Conservation (phyloP, 2,888 invertebrate genomes). For the Drosophila stalkeri region DNA sequence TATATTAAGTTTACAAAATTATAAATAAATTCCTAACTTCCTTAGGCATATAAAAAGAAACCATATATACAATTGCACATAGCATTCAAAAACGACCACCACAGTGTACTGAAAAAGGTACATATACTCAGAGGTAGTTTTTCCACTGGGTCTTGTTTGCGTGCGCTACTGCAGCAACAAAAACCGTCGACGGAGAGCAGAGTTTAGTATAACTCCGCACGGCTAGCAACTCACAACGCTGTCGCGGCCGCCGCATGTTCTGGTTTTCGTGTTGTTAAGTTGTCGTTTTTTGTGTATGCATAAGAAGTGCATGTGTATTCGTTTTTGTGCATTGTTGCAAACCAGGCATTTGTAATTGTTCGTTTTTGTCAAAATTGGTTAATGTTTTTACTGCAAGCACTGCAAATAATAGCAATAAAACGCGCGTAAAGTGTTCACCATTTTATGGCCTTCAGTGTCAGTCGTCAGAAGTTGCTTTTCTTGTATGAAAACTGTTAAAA, state of each 20-base stretch:
- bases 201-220: constrained; percentile 76
- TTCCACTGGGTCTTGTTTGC: constrained; percentile 61
- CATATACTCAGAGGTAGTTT: constrained; percentile 20
- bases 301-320: constrained; percentile 59
- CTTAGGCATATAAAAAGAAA: neutral
- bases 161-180: constrained; percentile 58
- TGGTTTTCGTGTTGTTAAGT: constrained; percentile 65
- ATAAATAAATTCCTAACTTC: neutral
- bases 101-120: constrained; percentile 1
- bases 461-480: constrained; percentile 43
- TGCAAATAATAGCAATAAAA: constrained; percentile 34
- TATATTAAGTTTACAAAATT: neutral
- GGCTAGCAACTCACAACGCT: constrained; percentile 66
- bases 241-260: constrained; percentile 61
- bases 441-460: constrained; percentile 42
- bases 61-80: neutral
- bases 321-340: constrained; percentile 54
- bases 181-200: constrained; percentile 65
- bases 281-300: constrained; percentile 69
- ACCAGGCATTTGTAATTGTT: constrained; percentile 44
- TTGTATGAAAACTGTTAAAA: constrained; percentile 50
- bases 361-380: constrained; percentile 42
- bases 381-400: constrained; percentile 33
- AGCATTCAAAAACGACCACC: constrained; percentile 9
- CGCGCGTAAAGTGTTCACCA: constrained; percentile 43